Conservation (phyloP, 2,113 vertebrate genomes). For the Atlantisia rogersi region DNA sequence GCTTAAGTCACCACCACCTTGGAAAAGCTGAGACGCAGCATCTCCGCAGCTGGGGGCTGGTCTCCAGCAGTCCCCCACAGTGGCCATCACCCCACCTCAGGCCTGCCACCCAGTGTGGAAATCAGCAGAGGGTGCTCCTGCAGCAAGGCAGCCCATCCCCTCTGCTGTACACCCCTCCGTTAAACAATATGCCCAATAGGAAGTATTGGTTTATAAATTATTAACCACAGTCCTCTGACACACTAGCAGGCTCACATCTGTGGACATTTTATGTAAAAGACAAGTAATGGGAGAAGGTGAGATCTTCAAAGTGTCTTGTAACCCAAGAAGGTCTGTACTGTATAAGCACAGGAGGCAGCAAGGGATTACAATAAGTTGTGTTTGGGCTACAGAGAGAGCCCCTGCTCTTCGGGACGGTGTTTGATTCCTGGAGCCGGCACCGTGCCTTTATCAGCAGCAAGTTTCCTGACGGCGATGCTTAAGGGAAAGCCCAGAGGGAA, state of each 20-base stretch:
- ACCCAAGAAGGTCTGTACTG: constrained; percentile 75
- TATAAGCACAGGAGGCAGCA: constrained; percentile 74
- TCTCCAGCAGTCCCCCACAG: not conserved
- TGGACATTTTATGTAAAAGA: constrained; percentile 77
- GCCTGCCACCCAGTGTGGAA: not conserved
- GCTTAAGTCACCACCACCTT: not conserved
- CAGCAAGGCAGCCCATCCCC: not conserved
- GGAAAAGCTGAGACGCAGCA: fast-evolving
- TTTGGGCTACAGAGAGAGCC: constrained; percentile 61
- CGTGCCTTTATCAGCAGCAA: constrained; percentile 51
- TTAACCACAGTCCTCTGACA: constrained; percentile 69
- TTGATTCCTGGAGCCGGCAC: constrained; percentile 33
- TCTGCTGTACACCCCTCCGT: not conserved
- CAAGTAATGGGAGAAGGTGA: constrained; percentile 84
- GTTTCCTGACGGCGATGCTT: constrained; percentile 18
- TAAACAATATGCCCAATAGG: constrained; percentile 9
- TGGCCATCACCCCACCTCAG: fast-evolving
- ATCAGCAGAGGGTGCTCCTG: constrained; percentile 74
- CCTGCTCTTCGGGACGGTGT: constrained; percentile 37
- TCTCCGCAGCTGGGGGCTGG: not conserved
- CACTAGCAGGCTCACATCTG: constrained; percentile 78
- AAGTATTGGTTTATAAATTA: constrained; percentile 75
- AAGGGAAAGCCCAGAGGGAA: not conserved
- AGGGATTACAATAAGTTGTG: constrained; percentile 71
- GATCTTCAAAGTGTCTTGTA: constrained; percentile 83